phyloP scores from a whole-genome alignment of 1,140 invertebrate genomes.

The Sarcophaga bullata region DNA sequence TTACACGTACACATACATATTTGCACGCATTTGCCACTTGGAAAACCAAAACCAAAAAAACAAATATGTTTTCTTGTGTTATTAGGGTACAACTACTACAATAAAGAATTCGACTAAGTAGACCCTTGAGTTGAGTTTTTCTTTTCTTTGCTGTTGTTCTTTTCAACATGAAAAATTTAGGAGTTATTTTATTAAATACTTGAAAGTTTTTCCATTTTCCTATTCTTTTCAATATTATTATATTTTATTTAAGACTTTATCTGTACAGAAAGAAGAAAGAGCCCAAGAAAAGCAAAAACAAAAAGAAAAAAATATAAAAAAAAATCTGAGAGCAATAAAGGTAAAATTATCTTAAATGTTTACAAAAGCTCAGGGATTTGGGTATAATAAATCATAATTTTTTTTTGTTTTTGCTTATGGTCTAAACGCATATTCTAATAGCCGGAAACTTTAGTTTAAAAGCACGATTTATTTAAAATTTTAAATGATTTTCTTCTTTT shows the following conservation, averaged over 20 bases:
- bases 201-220: not conserved
- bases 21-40: not conserved
- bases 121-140: not conserved
- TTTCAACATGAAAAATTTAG: not conserved
- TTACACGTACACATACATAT: not conserved
- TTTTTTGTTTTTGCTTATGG: not conserved
- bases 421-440: not conserved
- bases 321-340: constrained; percentile 16
- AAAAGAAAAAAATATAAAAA: not conserved
- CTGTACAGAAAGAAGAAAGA: no score
- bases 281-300: no score
- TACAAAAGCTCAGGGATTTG: not conserved
- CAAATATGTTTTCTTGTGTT: not conserved
- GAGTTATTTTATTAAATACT: not conserved
- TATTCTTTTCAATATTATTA: not conserved
- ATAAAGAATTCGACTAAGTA: not conserved
- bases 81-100: not conserved
- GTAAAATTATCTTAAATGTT: not conserved
- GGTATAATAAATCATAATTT: constrained; percentile 12
- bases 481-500: not conserved
- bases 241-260: not conserved
- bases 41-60: not conserved
- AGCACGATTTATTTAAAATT: not conserved
- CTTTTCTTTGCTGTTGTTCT: not conserved
- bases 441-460: not conserved